phyloP scores from a whole-genome alignment of 2,797 vertebrate species.

The Sebastes itinus region DNA sequence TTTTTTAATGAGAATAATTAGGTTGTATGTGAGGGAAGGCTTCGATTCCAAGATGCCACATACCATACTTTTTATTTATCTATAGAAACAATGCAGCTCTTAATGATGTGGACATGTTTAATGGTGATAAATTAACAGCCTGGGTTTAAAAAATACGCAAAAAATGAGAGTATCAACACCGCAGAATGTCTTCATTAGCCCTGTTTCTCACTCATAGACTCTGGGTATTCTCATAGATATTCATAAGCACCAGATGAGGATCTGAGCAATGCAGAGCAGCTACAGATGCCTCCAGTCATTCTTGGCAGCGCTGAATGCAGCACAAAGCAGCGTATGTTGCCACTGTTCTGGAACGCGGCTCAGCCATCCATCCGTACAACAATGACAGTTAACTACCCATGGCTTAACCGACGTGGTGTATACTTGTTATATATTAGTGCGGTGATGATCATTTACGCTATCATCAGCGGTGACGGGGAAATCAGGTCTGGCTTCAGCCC shows the following conservation, averaged over 20 bases:
- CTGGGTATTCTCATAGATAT: conserved; percentile 73
- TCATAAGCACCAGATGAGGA: conserved; percentile 76
- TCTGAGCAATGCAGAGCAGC: conserved; percentile 71
- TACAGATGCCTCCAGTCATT: conserved; percentile 75
- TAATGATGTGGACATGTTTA: conserved; percentile 52
- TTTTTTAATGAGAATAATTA: conserved; percentile 61
- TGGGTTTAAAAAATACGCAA: conserved; percentile 11
- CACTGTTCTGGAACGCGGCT: conserved; percentile 72
- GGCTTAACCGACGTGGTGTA: conserved; percentile 58
- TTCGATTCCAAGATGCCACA: conserved; percentile 17
- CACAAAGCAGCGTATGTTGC: conserved; percentile 75
- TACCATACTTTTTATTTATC: conserved; percentile 30
- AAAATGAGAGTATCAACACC: conserved; percentile 31
- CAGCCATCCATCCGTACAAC: conserved; percentile 71
- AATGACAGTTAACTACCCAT: conserved; percentile 77
- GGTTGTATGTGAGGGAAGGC: not conserved
- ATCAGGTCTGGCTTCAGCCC: conserved; percentile 28
- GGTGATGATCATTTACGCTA: conserved; percentile 58
- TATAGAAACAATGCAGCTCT: conserved; percentile 36
- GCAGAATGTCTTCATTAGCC: conserved; percentile 78
- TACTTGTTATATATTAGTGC: conserved; percentile 66
- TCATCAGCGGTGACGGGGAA: conserved; percentile 33
- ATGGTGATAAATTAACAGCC: conserved; percentile 39
- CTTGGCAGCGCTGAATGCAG: conserved; percentile 71
- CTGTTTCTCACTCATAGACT: conserved; percentile 59